Base-by-base conservation (phyloP, 2,113 vertebrate species). In the Zeus faber region DNA sequence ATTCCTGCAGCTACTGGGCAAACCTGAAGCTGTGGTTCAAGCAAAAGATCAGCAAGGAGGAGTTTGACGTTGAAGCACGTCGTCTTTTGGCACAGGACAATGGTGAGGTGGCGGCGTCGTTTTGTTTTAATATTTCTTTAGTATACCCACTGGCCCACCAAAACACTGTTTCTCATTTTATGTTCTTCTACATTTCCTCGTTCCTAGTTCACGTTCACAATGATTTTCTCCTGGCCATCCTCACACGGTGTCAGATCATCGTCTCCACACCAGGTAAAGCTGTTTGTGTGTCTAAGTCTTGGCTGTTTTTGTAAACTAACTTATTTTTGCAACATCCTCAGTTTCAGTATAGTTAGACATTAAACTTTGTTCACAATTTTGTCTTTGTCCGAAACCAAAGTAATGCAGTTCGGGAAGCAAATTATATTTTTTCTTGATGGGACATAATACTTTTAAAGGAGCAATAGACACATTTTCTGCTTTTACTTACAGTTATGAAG, bases 1-100 rank as follows among this genome's bases (percentile, higher is more conserved):
- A 2, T 49, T 3, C 3, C 21, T 62, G 4, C 66, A 99, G 97
- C 72, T 99, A 99, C 72, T 99, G 97, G 97, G 95, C 97, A 18
- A 98, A 99, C 74, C 49, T 99, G 49, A 98, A 99, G 65, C 79
- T 99, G 0, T 99, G 97, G 97, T 99, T 99, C 79, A 98, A 98
- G 76, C 97, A 99, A 52, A 99, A 99, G 81, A 98, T 98, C 76
- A 99, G 95, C 56, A 99, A 99, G 54, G 97, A 99, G 65, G 96
- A 99, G 79, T 99, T 99, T 78, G 97, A 99, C 70, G 22, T 93
- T 14, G 97, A 99, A 70, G 97, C 97, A 0, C 93, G 95, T 0
- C 88, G 96, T 23, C 94, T 99, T 2, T 85, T 99, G 69, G 92
- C 94, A 0, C 97, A 98, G 58, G 97, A 98, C 3, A 96, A 96